Base-by-base conservation (phyloP, 1,140 invertebrate genomes). In the Cotesia glomerata region DNA sequence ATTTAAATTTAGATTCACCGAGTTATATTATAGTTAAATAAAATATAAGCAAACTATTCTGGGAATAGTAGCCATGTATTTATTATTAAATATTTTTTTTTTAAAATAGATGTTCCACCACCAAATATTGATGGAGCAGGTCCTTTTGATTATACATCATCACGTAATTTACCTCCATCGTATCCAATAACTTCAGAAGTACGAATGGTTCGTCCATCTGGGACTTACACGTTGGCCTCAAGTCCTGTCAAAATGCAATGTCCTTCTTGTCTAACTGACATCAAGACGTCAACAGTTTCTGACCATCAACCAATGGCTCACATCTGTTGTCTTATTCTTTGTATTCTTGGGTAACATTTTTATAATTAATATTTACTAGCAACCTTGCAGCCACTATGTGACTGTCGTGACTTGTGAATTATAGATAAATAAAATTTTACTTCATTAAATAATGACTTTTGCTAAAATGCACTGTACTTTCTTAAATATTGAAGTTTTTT, bases 221-320 rank as follows among this genome's bases (percentile, higher is more conserved):
- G 84, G 5, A 70, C 79, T 9, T 79, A 81, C 16, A 49, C 78
- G 0, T 36, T 86, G 13, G 79, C 80, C 0, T 81, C 84, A 5
- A 81, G 80, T 66, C 72, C 85, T 2, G 76, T 83, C 35, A 86
- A 87, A 79, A 85, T 86, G 79, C 72, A 78, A 0, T 87, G 86
- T 63, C 85, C 85, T 0, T 81, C 81, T 0, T 87, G 86, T 75
- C 77, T 77, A 18, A 76, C 80, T 26, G 81, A 83, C 52, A 85
- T 87, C 5, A 87, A 86, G 70, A 86, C 86, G 0, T 83, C 81
- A 3, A 87, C 84, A 7, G 82, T 84, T 59, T 84, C 85, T 4
- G 85, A 87, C 78, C 85, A 85, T 71, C 84, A 87, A 68, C 81
- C 82, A 0, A 81, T 78, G 73, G 86, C 86, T 18, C 86, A 86